Evolutionary conservation across 2,797 vertebrate genomes (phyloP), one percentile per base, ranked within the genome.

Genomic region (Denticeps clupeoides): DNA sequence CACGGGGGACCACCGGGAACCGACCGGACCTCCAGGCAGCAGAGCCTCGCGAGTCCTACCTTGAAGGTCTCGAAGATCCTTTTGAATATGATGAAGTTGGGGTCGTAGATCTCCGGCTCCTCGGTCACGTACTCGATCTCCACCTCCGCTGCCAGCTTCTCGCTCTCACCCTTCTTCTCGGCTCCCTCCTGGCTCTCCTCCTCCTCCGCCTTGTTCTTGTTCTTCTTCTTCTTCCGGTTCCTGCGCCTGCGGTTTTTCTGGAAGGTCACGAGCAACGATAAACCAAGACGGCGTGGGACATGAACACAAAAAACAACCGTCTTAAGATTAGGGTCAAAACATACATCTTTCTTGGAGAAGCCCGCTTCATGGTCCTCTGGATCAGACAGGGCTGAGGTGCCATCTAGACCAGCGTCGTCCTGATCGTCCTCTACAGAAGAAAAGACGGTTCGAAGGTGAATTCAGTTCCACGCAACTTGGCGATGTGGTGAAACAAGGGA

Each of bases 1-100:
- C n/a, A n/a, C n/a, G n/a, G n/a, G n/a, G n/a, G n/a, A n/a, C n/a
- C n/a, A n/a, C n/a, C n/a, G n/a, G n/a, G n/a, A n/a, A n/a, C n/a
- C n/a, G n/a, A n/a, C n/a, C n/a, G n/a, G n/a, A n/a, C n/a, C n/a
- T n/a, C n/a, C n/a, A n/a, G n/a, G 24, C 4, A 4, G 21, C 35
- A 19, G 2, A 18, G 1, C 3, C 11, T 35, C 11, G 15, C 2
- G 4, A 11, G 5, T 1, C 56, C 52, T 45, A 95, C 91, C 89
- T 90, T 93, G 71, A 95, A 95, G 0, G 91, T 85, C 43, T 95
- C 89, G 19, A 95, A 93, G 53, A 94, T 90, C 61, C 87, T 85
- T 74, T 93, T 93, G 72, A 95, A 95, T 72, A 92, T 91, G 65
- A 95, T 87, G 65, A 73, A 95, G 65, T 89, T 90, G 49, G 91